phyloP scores from a whole-genome alignment of 2,888 invertebrate species.

The Cabera pusaria region DNA sequence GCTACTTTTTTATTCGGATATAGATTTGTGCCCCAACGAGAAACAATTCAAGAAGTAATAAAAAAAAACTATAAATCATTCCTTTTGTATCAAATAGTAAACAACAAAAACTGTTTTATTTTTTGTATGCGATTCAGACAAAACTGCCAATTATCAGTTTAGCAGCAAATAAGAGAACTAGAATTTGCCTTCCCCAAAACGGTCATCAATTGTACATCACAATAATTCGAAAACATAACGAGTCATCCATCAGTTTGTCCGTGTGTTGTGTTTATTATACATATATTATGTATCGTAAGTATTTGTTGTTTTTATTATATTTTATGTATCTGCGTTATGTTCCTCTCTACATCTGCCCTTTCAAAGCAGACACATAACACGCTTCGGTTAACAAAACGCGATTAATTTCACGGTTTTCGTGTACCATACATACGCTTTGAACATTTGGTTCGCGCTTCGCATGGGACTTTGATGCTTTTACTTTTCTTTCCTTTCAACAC shows the following conservation, averaged over 20 bases:
- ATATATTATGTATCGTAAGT: slow-evolving; percentile 20
- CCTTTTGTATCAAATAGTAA: no score
- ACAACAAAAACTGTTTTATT: no score
- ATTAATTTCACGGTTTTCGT: slow-evolving; percentile 28
- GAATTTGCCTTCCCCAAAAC: slow-evolving; percentile 22
- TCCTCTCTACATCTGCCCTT: slow-evolving; percentile 8
- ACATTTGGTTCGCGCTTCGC: slow-evolving; percentile 39
- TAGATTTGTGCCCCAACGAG: no score
- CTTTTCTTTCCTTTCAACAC: slow-evolving; percentile 20
- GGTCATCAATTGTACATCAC: slow-evolving; percentile 19
- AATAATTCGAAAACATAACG: slow-evolving; percentile 27
- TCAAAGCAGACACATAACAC: slow-evolving; percentile 15
- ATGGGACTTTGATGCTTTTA: slow-evolving; percentile 39
- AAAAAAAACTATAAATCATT: no score
- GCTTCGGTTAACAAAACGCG: slow-evolving; percentile 30
- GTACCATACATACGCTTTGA: slow-evolving; percentile 23
- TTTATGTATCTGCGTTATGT: slow-evolving; percentile 21
- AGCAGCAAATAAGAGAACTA: no score
- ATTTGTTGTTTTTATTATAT: slow-evolving; percentile 26
- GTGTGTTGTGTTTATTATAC: slow-evolving; percentile 29
- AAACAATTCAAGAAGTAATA: no score
- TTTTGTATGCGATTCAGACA: no score
- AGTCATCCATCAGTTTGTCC: slow-evolving; percentile 30
- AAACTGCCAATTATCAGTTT: no score
- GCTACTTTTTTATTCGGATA: no score